A percentile compares a stretch with the other conserved stretches of the same genome.
Evolutionary conservation across 2,797 vertebrate genomes (phyloP).

Genomic region (Oreochromis mossambicus): DNA sequence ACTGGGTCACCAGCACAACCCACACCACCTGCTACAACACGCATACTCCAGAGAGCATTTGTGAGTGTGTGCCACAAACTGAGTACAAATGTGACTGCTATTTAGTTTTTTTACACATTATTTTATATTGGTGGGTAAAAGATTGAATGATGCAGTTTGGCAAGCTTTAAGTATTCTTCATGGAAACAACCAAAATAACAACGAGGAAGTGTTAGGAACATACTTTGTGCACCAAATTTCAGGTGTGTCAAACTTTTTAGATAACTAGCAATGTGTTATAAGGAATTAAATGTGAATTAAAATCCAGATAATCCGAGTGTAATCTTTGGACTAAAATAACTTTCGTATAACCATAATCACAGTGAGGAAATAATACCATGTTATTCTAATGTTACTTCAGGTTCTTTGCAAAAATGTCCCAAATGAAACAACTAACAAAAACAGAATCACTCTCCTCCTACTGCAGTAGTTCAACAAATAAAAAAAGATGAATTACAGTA

Average conservation of each 20-base stretch:
- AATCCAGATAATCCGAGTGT: not conserved
- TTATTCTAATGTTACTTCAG: not conserved
- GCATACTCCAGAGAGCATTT: constrained; percentile 19
- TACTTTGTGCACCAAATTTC: not conserved
- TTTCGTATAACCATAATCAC: not conserved
- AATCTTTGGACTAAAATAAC: not conserved
- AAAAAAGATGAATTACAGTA: not conserved
- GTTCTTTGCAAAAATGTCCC: not conserved
- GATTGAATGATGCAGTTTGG: not conserved
- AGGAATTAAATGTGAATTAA: not conserved
- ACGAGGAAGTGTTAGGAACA: not conserved
- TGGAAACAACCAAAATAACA: not conserved
- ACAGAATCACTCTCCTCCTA: not conserved
- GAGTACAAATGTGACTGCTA: not conserved
- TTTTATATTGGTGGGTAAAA: not conserved
- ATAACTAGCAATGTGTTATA: not conserved
- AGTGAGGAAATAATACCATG: not conserved
- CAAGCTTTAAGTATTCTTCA: constrained; percentile 33
- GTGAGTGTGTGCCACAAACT: not conserved
- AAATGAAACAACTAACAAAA: not conserved
- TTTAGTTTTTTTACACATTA: not conserved
- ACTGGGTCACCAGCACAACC: constrained; percentile 59
- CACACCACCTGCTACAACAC: constrained; percentile 19
- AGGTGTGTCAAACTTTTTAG: not conserved
- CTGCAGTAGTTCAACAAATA: not conserved